Evolutionary conservation across 2,888 invertebrate species (phyloP), one percentile per base, ranked within the genome.

Genomic region (Drosophila hamatofila): DNA sequence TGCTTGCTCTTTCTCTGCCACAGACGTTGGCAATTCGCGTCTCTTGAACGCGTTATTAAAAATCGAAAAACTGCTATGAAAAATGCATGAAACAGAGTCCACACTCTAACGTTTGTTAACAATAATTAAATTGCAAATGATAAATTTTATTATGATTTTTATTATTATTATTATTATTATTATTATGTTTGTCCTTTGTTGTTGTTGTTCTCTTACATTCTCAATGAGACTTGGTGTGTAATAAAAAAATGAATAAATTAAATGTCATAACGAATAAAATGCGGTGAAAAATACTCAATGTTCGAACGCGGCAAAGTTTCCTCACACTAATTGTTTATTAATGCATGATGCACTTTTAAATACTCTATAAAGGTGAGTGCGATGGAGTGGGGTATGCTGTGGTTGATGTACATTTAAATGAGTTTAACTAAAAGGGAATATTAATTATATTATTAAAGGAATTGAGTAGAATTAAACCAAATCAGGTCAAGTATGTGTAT

Each of bases 71-170:
- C 11, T 51, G 67, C 55, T 65, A 78, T 82, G 69, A 80, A 82
- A 82, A 65, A 85, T 78, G 52, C 59, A 85, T 79, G 74, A 70
- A 67, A 72, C 66, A 39, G 9, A 44, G 64, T 62, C 44, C 57
- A 49, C 41, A 48, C 49, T n/a, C 27, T 48, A 52, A 49, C 57
- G 42, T 55, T 70, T 60, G 62, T 69, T 41, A 48, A 49, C 61
- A 61, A 80, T 76, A 78, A 85, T 83, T 83, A 72, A 83, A 85
- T 83, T 83, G 83, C 63, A 80, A 76, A 73, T 80, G 70, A 64
- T 76, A 65, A 72, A 77, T 72, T 64, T 78, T 70, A 54, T 55
- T 65, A 56, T 37, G 23, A 12, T 46, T 46, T 33, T 16, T 35
- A 51, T 52, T 33, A 18, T 23, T 16, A 37, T 35, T 30, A 48